Evolutionary conservation across 2,888 invertebrate genomes (phyloP), one percentile per base, ranked within the genome.

Genomic region (Sarcophaga rosellei): DNA sequence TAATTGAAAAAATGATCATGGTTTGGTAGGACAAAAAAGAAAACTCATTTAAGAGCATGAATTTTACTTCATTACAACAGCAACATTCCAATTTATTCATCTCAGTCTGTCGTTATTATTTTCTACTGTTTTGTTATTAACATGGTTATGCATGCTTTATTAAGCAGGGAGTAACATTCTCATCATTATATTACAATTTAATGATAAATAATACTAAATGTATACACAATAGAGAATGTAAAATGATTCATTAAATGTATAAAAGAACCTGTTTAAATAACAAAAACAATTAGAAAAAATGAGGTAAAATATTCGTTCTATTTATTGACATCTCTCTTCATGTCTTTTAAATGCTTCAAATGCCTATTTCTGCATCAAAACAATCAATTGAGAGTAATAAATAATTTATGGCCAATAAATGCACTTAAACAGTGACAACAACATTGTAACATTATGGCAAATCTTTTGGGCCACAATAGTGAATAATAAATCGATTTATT

Each of bases 11-110:
- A 72, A 63, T 12, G 1, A 4, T 12, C 45, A 1, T 47, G 45
- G 21, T 74, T 74, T n/a, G n/a, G n/a, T n/a, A n/a, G n/a, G n/a
- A n/a, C n/a, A n/a, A n/a, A n/a, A n/a, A n/a, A n/a, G n/a, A n/a
- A n/a, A n/a, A n/a, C n/a, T n/a, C n/a, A n/a, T 73, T 84, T 81
- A 66, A 20, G 68, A 81, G 68, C 73, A 66, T 81, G 80, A 76
- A 81, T 73, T 84, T 80, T 61, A 80, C 76, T 80, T 76, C 62
- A 84, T 80, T 81, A 68, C 44, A 63, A 63, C 61, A 47, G 57
- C 61, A 47, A 3, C 3, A 12, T 47, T 11, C 15, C 11, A 3
- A 74, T 81, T 68, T 57, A 75, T 70, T 63, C 63, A 10, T 75
- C 57, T 44, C 63, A 53, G 21, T 70, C 11, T 81, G 47, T 61